Conservation (phyloP, 2,113 vertebrate species). For the Periophthalmodon schlosseri region DNA sequence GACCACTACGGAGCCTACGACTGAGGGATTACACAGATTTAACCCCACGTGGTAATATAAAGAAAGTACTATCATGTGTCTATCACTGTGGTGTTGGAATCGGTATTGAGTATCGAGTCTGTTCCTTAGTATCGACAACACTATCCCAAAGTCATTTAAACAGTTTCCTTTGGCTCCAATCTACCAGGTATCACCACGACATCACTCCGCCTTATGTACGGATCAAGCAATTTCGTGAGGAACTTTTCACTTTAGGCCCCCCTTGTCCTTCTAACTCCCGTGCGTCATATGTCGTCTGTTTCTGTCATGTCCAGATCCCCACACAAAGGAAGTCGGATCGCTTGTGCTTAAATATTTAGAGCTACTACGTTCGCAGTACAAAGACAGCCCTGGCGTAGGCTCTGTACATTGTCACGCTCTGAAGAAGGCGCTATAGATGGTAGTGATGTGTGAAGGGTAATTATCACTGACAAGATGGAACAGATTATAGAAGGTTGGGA, state of each 20-base stretch:
- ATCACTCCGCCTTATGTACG: background rate
- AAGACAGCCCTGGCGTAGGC: background rate
- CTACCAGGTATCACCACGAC: background rate
- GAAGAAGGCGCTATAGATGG: background rate
- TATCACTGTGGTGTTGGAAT: too few species aligned
- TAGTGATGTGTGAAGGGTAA: constrained; percentile 9
- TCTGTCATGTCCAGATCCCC: constrained; percentile 7
- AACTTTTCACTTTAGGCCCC: background rate
- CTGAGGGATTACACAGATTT: too few species aligned
- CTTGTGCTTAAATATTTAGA: constrained; percentile 39
- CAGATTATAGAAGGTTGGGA: constrained; percentile 8
- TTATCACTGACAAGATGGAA: constrained; percentile 17
- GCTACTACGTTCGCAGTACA: background rate
- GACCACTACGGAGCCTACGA: too few species aligned
- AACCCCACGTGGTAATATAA: too few species aligned
- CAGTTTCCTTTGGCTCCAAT: background rate
- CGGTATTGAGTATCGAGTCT: too few species aligned
- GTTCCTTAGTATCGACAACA: too few species aligned
- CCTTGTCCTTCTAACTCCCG: background rate
- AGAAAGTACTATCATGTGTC: too few species aligned
- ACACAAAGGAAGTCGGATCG: constrained; percentile 6
- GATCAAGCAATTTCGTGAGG: background rate
- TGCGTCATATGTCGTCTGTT: constrained; percentile 5
- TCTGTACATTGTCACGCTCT: background rate
- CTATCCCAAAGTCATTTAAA: background rate